Evolutionary conservation across 2,888 invertebrate species (phyloP), one percentile per base, ranked within the genome.

Genomic region (Notocelia uddmanniana): DNA sequence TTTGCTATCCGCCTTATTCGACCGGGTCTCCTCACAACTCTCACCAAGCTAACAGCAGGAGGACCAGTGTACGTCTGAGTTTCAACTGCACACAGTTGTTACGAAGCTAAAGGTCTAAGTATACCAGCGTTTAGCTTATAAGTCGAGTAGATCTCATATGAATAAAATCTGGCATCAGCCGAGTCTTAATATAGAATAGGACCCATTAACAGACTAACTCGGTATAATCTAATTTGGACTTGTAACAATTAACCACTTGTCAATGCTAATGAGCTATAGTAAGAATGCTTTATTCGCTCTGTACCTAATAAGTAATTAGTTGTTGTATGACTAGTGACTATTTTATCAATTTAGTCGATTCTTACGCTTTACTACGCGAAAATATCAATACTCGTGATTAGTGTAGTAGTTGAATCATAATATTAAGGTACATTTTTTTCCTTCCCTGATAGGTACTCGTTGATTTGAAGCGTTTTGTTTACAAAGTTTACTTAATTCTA

Each of bases 181-280:
- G 23, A 54, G n/a, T 54, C n/a, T 54, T n/a, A 54, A 26, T 54
- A 54, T 54, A 54, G 54, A 54, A 26, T n/a, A 54, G 5, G 15
- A 15, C 10, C 57, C 18, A 57, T 57, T 31, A 31, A n/a, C 3
- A 31, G 3, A 5, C n/a, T 31, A 31, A n/a, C 31, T 18, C 26
- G 34, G 31, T 21, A 6, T 18, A 57, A 57, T 57, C 57, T 57
- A 31, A 57, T 57, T 57, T 31, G 57, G 57, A 57, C 31, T 57
- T 31, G 57, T 18, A 57, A 57, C 34, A 34, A 57, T 57, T 57
- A 57, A n/a, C 57, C 1, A n/a, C 57, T 57, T 57, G 57, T 57
- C 31, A 13, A 57, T 31, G 57, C 1, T 57, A 34, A 57, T 34
- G 34, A 57, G 57, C 18, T 19, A 13, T 50, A 18, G 31, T 18